Evolutionary conservation across 30 jellyfish, hydroid and myxozoan species (phyloP), one percentile per base, ranked within the genome.

Genomic region (Aurelia aurita complex sp. Pacific): DNA sequence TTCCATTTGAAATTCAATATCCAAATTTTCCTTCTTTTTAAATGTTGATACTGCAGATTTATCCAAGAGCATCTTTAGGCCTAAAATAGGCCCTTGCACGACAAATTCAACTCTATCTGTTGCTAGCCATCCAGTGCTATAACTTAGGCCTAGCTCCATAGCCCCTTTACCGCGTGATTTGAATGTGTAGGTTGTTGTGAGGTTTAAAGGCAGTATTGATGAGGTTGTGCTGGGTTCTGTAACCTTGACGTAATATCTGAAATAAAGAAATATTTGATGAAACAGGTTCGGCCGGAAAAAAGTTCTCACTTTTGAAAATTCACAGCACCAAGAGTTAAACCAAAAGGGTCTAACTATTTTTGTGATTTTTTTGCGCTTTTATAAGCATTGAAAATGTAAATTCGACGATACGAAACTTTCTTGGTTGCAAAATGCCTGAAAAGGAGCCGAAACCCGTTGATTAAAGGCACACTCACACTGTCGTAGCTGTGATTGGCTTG

Each of bases 1-100:
- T 38, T 63, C 77, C 68, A 81, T 36, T 13, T 53, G 17, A 55
- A 81, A 81, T 69, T 81, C 90, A 13, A 70, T 55, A 18, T 67
- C 76, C 10, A 34, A 1, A 19, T 50, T 61, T 76, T 68, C 90
- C 50, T 38, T 68, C 40, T 81, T 81, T 32, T 14, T 16, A 12
- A 67, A 81, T 1, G 90, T 78, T 2, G 80, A 55, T 3, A 18
- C 55, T 17, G 59, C 29, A 43, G 76, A 46, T 14, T 38, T 65
- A 29, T 68, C 90, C n/a, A 81, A 36, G 60, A 23, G 17, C 63
- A 81, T 1, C 42, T 68, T 12, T 67, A 81, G 34, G 14, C 83
- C 83, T 4, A 9, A 8, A 18, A 81, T 81, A 2, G 90, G 90
- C 63, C 90, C 90, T 18, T 65, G 82, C 34, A 81, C 83, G 17